A percentile compares a stretch with the other conserved stretches of the same genome.
phyloP scores from a whole-genome alignment of 2,797 vertebrate species.

The Macrochelys suwanniensis region DNA sequence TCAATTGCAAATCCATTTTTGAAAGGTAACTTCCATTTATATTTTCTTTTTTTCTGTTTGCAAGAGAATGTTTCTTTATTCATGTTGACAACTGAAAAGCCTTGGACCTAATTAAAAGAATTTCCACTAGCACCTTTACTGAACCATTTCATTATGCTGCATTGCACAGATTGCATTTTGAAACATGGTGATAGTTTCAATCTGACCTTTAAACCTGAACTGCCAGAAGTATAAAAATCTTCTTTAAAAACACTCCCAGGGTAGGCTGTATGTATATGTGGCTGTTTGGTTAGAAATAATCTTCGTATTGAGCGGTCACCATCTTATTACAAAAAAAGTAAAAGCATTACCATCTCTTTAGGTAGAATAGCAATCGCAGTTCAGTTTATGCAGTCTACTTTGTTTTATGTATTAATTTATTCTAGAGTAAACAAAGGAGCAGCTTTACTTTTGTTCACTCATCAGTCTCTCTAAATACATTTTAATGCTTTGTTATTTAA shows the following conservation, averaged over 20 bases:
- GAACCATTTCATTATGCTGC: constrained; percentile 90
- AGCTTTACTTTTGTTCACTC: background rate
- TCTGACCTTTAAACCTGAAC: constrained; percentile 87
- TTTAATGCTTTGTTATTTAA: background rate
- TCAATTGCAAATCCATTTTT: constrained; percentile 54
- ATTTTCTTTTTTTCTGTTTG: constrained; percentile 79
- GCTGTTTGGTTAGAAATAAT: constrained; percentile 80
- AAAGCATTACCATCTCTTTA: background rate
- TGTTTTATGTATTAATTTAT: background rate
- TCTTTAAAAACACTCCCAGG: constrained; percentile 77
- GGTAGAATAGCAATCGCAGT: constrained; percentile 1
- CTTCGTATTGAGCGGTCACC: constrained; percentile 72
- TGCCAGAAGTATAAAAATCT: constrained; percentile 85
- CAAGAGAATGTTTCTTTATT: constrained; percentile 84
- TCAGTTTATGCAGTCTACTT: background rate
- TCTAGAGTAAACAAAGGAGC: background rate
- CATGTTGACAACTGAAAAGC: constrained; percentile 90
- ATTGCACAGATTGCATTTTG: constrained; percentile 88
- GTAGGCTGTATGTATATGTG: constrained; percentile 65
- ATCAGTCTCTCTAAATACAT: background rate
- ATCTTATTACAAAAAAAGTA: background rate
- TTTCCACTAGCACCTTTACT: constrained; percentile 88
- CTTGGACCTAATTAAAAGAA: constrained; percentile 90
- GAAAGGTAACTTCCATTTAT: constrained; percentile 80
- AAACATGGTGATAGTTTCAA: constrained; percentile 88